phyloP scores from a whole-genome alignment of 2,113 vertebrate genomes.

The Prietella phreatophila region DNA sequence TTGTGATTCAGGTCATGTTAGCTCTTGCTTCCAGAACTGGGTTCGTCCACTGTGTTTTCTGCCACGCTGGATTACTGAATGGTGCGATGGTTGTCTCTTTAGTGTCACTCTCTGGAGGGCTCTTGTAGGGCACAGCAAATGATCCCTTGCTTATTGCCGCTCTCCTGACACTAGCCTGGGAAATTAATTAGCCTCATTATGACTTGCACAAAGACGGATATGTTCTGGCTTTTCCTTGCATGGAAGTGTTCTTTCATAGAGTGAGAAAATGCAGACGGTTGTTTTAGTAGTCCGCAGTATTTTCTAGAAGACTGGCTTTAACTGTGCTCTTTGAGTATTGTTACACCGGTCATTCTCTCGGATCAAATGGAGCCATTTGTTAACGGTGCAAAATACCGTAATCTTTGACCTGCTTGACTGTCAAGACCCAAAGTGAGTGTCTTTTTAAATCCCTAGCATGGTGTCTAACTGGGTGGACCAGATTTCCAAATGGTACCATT shows the following conservation, averaged over 20 bases:
- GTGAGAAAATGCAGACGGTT: slow-evolving; percentile 22
- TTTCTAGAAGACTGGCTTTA: background rate
- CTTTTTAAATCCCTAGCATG: background rate
- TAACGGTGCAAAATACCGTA: background rate
- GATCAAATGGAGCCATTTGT: background rate
- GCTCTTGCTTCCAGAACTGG: slow-evolving; percentile 1
- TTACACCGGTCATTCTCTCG: background rate
- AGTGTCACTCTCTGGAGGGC: slow-evolving; percentile 55
- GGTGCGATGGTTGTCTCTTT: slow-evolving; percentile 42
- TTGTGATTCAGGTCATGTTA: slow-evolving; percentile 28
- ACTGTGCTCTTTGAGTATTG: slow-evolving; percentile 8
- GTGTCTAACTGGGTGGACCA: slow-evolving; percentile 3
- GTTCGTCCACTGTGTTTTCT: slow-evolving; percentile 34
- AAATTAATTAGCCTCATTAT: slow-evolving; percentile 61
- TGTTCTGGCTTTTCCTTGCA: slow-evolving; percentile 42
- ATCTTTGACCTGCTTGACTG: background rate
- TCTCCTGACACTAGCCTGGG: slow-evolving; percentile 54
- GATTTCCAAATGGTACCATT: slow-evolving; percentile 14
- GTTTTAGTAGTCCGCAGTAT: background rate
- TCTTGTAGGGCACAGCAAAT: slow-evolving; percentile 56
- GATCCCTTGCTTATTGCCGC: slow-evolving; percentile 56
- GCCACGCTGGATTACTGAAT: slow-evolving; percentile 37
- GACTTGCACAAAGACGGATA: slow-evolving; percentile 48
- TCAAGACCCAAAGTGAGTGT: background rate
- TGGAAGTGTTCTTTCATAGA: slow-evolving; percentile 21